Conservation (phyloP, 1,140 invertebrate genomes). For the Oncopeltus fasciatus region DNA sequence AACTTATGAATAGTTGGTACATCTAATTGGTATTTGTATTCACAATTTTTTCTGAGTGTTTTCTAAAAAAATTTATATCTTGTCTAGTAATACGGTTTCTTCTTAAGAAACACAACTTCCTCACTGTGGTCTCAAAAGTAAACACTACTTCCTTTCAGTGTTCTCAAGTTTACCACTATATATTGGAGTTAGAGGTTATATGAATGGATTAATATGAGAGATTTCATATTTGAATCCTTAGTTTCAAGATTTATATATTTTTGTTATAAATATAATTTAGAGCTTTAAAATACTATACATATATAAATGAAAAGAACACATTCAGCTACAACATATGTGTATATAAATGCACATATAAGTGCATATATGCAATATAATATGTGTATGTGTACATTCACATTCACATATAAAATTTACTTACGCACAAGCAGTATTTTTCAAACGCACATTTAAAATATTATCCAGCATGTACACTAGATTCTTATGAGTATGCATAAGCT, state of each 20-base stretch:
- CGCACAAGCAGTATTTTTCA: background rate
- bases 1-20: too few relatives aligned
- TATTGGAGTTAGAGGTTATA: background rate
- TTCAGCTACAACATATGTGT: background rate
- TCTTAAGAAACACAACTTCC: background rate
- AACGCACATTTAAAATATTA: background rate
- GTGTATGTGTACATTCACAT: too few relatives aligned
- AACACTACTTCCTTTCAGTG: too few relatives aligned
- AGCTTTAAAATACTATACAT: background rate
- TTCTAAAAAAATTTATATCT: background rate
- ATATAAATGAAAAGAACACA: background rate
- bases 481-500: background rate
- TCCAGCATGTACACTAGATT: background rate
- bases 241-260: background rate
- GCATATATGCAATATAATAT: too few relatives aligned
- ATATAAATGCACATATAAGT: background rate
- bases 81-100: background rate
- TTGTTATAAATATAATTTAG: background rate
- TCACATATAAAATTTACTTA: too few relatives aligned
- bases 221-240: background rate
- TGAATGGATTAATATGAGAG: background rate
- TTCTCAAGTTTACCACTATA: background rate
- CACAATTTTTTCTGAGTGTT: too few relatives aligned
- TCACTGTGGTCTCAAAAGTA: too few relatives aligned
- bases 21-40: too few relatives aligned